phyloP scores from a whole-genome alignment of 2,113 vertebrate species.

The Microtus ochrogaster region DNA sequence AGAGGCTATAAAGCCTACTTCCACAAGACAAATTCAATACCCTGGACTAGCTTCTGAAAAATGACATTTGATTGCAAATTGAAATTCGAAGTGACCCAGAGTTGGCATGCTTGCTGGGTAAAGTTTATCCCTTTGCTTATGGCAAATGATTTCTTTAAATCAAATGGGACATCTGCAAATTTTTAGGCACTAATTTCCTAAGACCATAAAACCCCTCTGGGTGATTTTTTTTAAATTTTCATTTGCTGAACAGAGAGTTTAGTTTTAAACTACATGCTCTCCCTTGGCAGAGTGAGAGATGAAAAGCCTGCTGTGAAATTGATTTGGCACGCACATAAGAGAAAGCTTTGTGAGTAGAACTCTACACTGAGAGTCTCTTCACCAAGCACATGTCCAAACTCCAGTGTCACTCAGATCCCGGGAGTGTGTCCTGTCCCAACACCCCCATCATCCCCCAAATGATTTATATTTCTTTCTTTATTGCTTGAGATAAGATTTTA shows the following conservation, averaged over 20 bases:
- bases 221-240: slow-evolving; percentile 75
- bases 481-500: neutral
- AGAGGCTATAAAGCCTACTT: slow-evolving; percentile 27
- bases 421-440: neutral
- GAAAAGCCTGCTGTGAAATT: slow-evolving; percentile 82
- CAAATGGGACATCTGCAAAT: slow-evolving; percentile 73
- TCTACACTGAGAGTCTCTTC: slow-evolving; percentile 54
- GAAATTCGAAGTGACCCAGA: slow-evolving; percentile 54
- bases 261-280: slow-evolving; percentile 80
- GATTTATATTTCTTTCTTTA: neutral
- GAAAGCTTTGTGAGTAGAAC: slow-evolving; percentile 63
- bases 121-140: slow-evolving; percentile 72
- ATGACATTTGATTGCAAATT: slow-evolving; percentile 50
- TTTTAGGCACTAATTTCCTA: slow-evolving; percentile 82
- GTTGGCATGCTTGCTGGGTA: slow-evolving; percentile 51
- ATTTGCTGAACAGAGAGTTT: slow-evolving; percentile 82
- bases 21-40: neutral
- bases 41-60: slow-evolving; percentile 43
- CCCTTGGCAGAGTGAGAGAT: slow-evolving; percentile 74
- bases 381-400: slow-evolving; percentile 26
- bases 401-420: slow-evolving; percentile 40
- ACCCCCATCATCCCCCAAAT: neutral
- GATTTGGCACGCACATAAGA: slow-evolving; percentile 76
- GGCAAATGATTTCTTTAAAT: slow-evolving; percentile 75
- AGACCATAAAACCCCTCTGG: slow-evolving; percentile 72